phyloP scores from a whole-genome alignment of 35 echinoderm and acorn worm genomes.

The Ophiothrix spiculata region DNA sequence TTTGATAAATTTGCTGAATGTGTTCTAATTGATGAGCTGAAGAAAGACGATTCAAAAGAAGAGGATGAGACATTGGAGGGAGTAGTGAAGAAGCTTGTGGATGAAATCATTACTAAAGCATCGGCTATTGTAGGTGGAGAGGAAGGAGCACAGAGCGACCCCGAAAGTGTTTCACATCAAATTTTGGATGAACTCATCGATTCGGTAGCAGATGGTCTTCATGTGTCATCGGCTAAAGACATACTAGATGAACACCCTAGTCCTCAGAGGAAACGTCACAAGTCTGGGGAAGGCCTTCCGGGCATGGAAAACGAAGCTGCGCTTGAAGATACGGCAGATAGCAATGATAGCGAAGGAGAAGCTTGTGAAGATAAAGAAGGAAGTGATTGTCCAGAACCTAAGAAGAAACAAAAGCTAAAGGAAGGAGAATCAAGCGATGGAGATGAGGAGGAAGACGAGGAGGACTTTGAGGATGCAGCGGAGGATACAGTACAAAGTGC shows the following conservation, averaged over 20 bases:
- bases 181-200: neutral
- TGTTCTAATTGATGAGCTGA: neutral
- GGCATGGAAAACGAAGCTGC: neutral
- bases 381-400: neutral
- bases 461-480: slow-evolving; percentile 30
- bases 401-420: neutral
- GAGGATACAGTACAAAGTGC: slow-evolving; percentile 1
- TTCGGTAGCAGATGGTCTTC: neutral
- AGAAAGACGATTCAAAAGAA: neutral
- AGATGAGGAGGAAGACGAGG: slow-evolving; percentile 22
- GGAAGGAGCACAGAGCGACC: neutral
- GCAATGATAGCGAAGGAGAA: neutral
- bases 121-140: neutral
- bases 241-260: neutral
- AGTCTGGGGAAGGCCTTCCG: neutral
- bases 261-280: neutral
- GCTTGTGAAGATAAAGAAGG: neutral
- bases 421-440: slow-evolving; percentile 10
- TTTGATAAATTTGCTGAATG: neutral
- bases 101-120: neutral
- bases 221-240: neutral
- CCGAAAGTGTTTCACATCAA: neutral
- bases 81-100: neutral
- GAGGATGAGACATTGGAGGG: slow-evolving; percentile 2
- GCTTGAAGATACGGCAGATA: neutral